Base-by-base conservation (phyloP, 2,888 invertebrate species). In the Ligdia adustata region DNA sequence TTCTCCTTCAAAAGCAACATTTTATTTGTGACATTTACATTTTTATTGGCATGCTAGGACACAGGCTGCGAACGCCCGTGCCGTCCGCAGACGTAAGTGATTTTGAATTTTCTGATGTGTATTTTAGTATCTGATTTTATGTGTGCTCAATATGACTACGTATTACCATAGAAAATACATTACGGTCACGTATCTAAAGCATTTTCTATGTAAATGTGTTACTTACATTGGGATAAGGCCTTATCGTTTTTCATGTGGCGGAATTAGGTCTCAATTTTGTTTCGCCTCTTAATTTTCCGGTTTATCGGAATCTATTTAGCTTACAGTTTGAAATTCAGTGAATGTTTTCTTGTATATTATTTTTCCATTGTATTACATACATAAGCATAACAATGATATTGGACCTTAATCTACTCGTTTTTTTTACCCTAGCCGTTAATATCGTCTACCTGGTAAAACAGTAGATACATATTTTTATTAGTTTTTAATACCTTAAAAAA, bases 31-130 rank as follows among this genome's bases (percentile, higher is more conserved):
- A 66, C 70, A 90, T 90, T 90, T 87, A 88, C 90, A 89, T 90
- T 85, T 90, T 88, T 90, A 90, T 90, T 90, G 87, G 81, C 75
- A 75, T 77, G 78, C 82, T 79, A 87, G 87, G 87, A 85, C 87
- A 86, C 82, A 80, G 79, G 74, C 77, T 78, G 86, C 72, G 70
- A 69, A 72, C 69, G 65, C n/a, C n/a, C n/a, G n/a, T n/a, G n/a
- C 68, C 72, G 77, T 71, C 76, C 80, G 82, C 80, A 83, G 80
- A 86, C 89, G 87, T 89, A 90, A 89, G 90, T 90, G 90, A 89
- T 89, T 90, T 88, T 87, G 86, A 85, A 90, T 90, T 89, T 89
- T 88, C 82, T 84, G 86, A 87, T 88, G 84, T 85, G 80, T 88
- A 86, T 89, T 89, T 89, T 89, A 89, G 81, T 88, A 86, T 87